A percentile compares a stretch with the other conserved stretches of the same genome.
Conservation (phyloP, 2,797 vertebrate species). For the Anguilla obscura region DNA sequence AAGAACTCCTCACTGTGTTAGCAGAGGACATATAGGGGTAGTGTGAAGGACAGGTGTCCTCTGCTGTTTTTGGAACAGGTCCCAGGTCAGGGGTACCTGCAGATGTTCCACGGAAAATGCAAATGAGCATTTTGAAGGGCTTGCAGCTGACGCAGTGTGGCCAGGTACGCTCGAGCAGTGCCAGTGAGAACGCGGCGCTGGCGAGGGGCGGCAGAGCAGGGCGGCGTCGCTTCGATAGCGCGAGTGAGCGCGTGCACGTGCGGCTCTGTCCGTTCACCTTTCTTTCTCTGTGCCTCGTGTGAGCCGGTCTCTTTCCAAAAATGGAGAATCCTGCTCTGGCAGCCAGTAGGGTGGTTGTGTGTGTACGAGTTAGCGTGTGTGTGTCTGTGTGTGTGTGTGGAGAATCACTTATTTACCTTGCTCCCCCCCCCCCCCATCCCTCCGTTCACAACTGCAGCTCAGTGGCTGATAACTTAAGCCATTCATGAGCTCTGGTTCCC, state of each 20-base stretch:
- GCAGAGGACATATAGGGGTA: too few relatives aligned
- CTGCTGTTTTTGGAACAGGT: too few relatives aligned
- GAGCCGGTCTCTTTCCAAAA: neutral
- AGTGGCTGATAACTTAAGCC: conserved; percentile 64
- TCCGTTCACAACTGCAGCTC: conserved; percentile 40
- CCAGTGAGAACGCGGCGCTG: neutral
- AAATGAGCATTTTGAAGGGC: neutral
- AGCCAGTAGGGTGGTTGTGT: conserved; percentile 10
- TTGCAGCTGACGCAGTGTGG: neutral
- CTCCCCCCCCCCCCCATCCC: neutral
- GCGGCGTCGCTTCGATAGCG: neutral
- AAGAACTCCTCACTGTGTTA: too few relatives aligned
- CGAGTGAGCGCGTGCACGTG: neutral
- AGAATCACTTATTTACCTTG: conserved; percentile 55
- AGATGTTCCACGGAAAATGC: neutral
- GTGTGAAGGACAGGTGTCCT: too few relatives aligned
- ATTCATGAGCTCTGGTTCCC: conserved; percentile 65
- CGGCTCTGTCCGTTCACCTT: neutral
- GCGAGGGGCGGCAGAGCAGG: neutral
- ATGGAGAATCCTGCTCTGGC: neutral
- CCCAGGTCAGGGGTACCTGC: neutral
- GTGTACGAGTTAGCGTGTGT: neutral
- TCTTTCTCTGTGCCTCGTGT: neutral
- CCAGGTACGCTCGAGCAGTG: neutral
- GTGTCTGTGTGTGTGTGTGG: conserved; percentile 30